Conservation (phyloP, 2,113 vertebrate species). For the Eulemur rufifrons region DNA sequence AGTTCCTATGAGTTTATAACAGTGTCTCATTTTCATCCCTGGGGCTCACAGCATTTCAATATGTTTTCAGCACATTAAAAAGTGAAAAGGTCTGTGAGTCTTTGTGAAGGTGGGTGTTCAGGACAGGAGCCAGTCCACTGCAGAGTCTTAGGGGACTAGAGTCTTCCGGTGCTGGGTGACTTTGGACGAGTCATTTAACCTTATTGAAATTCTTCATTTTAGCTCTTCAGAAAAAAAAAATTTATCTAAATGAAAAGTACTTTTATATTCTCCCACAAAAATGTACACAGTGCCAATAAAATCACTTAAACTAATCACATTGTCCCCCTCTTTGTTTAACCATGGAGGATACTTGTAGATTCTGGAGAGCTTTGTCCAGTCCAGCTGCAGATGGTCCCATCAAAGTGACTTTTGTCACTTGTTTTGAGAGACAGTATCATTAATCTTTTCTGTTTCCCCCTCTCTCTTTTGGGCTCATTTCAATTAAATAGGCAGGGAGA, state of each 20-base stretch:
- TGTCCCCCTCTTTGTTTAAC: not conserved
- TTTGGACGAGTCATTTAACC: not conserved
- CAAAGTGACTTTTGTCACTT: conserved; percentile 63
- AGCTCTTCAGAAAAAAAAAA: not conserved
- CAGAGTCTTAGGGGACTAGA: fast-evolving
- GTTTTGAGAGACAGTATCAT: conserved; percentile 43
- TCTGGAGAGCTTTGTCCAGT: conserved; percentile 61
- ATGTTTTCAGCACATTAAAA: not conserved
- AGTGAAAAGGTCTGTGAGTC: not conserved
- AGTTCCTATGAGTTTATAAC: not conserved
- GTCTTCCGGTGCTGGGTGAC: not conserved
- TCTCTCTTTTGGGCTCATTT: conserved; percentile 46
- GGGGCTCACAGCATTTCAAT: not conserved
- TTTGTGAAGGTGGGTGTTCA: not conserved
- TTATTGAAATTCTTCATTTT: not conserved
- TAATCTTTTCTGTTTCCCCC: conserved; percentile 68
- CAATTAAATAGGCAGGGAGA: conserved; percentile 73
- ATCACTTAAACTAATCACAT: not conserved
- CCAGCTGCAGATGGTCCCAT: conserved; percentile 65
- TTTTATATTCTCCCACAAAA: not conserved
- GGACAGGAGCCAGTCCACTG: not conserved
- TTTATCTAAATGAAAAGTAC: not conserved
- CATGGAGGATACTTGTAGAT: not conserved
- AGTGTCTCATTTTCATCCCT: not conserved
- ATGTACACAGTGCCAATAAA: not conserved